Evolutionary conservation across 2,797 vertebrate genomes (phyloP), one percentile per base, ranked within the genome.

Genomic region (Artibeus jamaicensis): DNA sequence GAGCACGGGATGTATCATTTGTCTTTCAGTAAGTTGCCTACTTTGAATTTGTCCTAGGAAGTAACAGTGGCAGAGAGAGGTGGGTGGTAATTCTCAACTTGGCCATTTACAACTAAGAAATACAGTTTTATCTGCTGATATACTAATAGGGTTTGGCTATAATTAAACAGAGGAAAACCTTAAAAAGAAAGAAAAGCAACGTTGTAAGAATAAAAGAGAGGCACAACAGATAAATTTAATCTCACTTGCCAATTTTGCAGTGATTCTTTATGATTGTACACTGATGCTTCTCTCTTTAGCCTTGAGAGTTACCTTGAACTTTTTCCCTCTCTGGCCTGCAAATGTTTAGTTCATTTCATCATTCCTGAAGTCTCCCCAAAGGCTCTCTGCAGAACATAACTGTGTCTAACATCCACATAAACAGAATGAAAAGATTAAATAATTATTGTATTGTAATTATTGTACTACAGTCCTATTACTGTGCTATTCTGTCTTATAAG

Each of bases 391-490:
- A 97, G 67, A 94, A 50, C 34, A 70, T 89, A 48, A 87, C 9
- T 46, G 14, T 83, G 46, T 87, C 73, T n/a, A n/a, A 96, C 19
- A 87, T 21, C 42, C 46, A 84, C 48, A 84, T 71, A 95, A 77
- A 78, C 29, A 87, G 32, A 93, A 79, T 62, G 46, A 77, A 89
- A 83, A 65, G 59, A 88, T 89, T 81, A 91, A 97, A 90, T 86
- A 92, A 71, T 76, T 67, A 67, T 71, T 79, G 9, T 53, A 93
- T 89, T 39, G 53, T 73, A 55, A 55, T 55, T 55, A 55, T 55
- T 55, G 22, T 55, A 9, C 18, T 11, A 55, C 62, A 82, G 44
- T 14, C 1, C 29, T 68, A 42, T 86, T 81, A 84, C 39, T 96
- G 65, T 68, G 68, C 86, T 84, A 70, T 24, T 89, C 68, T 78